Percentiles rank a stretch among this genome's conserved stretches.
Conservation (phyloP, 2,888 invertebrate species). For the Cyclophora albipunctata region DNA sequence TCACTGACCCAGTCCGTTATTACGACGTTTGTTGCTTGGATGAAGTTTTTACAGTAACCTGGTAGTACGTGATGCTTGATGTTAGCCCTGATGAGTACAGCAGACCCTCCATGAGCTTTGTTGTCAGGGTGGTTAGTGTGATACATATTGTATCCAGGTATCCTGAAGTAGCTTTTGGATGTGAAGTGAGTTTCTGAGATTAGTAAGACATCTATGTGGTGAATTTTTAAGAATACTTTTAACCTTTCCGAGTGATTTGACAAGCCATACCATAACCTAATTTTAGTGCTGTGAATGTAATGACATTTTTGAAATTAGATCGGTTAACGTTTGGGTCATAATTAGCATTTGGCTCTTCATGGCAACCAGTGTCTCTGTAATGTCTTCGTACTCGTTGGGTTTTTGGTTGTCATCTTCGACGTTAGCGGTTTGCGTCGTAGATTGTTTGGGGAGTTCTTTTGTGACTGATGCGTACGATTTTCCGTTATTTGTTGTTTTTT, state of each 20-base stretch:
- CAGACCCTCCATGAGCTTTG: constrained; percentile 18
- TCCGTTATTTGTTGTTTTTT: too few relatives aligned
- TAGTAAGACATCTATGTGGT: constrained; percentile 17
- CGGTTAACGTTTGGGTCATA: too few relatives aligned
- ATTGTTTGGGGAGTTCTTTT: too few relatives aligned
- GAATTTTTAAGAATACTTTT: constrained; percentile 4
- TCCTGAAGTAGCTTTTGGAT: constrained; percentile 5
- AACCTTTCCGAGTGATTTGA: constrained; percentile 11
- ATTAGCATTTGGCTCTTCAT: too few relatives aligned
- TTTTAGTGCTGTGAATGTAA: too few relatives aligned
- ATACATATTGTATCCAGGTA: constrained; percentile 15
- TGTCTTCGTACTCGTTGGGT: too few relatives aligned
- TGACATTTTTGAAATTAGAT: too few relatives aligned
- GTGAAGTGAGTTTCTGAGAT: constrained; percentile 20
- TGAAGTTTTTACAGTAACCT: constrained; percentile 2
- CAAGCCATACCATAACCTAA: constrained; percentile 9
- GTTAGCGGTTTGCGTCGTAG: too few relatives aligned
- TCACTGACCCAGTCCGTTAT: constrained; percentile 3
- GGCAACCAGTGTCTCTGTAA: too few relatives aligned
- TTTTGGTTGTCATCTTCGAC: too few relatives aligned
- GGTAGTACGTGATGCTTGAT: constrained; percentile 11
- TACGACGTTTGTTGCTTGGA: constrained; percentile 12
- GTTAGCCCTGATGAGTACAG: constrained; percentile 11
- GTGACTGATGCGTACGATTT: too few relatives aligned
- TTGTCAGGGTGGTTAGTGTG: constrained; percentile 22